A percentile compares a stretch with the other conserved stretches of the same genome.
Evolutionary conservation across 2,797 vertebrate genomes (phyloP).

Genomic region (Champsocephalus gunnari): DNA sequence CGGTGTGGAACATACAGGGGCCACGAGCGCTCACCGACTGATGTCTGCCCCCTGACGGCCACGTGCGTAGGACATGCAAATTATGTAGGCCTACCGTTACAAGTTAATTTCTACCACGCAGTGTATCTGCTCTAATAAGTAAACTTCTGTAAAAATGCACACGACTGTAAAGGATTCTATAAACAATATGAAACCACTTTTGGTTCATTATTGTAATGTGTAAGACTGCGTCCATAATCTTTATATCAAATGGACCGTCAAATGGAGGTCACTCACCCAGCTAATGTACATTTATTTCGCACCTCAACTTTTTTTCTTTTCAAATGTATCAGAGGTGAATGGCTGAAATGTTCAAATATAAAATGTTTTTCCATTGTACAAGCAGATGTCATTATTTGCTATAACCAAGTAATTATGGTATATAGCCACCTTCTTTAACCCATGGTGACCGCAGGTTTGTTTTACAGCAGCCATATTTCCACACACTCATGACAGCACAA

Average conservation of each 20-base stretch:
- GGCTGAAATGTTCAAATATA: neutral
- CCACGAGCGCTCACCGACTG: constrained; percentile 48
- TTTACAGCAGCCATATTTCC: neutral
- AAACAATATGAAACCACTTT: neutral
- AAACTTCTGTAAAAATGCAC: neutral
- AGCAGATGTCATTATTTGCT: neutral
- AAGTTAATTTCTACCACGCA: neutral
- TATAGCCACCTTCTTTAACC: neutral
- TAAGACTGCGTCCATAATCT: neutral
- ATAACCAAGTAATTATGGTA: neutral
- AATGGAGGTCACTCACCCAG: neutral
- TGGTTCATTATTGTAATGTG: too few relatives aligned
- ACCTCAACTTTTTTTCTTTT: neutral
- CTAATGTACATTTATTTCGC: neutral
- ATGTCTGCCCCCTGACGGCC: constrained; percentile 78
- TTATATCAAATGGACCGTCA: neutral
- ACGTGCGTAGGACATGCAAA: constrained; percentile 52
- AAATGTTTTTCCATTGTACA: neutral
- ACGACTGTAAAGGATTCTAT: neutral
- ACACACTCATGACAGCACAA: neutral
- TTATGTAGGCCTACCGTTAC: neutral
- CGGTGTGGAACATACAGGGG: constrained; percentile 22
- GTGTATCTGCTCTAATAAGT: neutral
- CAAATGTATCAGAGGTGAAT: neutral
- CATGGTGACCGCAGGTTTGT: neutral